A percentile compares a stretch with the other conserved stretches of the same genome.
These are phyloP conservation scores for Lacanobia wlatinum DNA, from an alignment of 2,888 invertebrate genomes.

Conservation along the genomic window DNA sequence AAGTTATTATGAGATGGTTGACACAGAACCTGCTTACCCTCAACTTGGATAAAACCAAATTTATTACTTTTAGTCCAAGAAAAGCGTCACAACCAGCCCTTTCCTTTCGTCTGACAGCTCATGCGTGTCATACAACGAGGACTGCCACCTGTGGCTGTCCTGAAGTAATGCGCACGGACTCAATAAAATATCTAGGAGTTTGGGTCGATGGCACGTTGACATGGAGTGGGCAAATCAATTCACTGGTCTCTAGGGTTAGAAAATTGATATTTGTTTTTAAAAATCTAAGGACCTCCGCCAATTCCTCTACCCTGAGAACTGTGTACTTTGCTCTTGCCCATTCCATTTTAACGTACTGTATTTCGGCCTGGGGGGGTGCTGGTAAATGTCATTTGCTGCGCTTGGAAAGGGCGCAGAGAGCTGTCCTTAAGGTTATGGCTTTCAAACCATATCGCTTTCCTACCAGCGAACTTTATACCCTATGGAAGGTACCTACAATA, in stretches of 20 bases:
- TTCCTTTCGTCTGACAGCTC: neutral
- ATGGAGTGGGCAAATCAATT: neutral
- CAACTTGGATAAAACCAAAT: neutral
- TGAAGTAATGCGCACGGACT: neutral
- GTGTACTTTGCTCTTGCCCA: neutral
- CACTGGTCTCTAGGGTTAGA: neutral
- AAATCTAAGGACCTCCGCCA: neutral
- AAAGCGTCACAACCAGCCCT: neutral
- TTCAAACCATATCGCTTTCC: too few species aligned
- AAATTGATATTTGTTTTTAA: neutral
- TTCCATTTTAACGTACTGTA: neutral
- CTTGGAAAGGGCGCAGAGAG: too few species aligned
- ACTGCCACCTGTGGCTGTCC: neutral
- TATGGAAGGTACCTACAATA: too few species aligned
- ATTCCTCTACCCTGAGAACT: neutral
- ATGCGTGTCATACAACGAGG: neutral
- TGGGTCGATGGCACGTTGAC: neutral
- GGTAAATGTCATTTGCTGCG: neutral
- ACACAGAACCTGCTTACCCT: neutral
- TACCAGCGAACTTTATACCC: too few species aligned
- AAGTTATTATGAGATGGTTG: neutral
- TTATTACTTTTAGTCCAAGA: neutral
- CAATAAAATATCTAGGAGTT: constrained; percentile 9
- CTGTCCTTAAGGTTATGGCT: too few species aligned
- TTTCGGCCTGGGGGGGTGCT: neutral